Conservation (phyloP, 2,113 vertebrate genomes). For the Glaucomys volans region DNA sequence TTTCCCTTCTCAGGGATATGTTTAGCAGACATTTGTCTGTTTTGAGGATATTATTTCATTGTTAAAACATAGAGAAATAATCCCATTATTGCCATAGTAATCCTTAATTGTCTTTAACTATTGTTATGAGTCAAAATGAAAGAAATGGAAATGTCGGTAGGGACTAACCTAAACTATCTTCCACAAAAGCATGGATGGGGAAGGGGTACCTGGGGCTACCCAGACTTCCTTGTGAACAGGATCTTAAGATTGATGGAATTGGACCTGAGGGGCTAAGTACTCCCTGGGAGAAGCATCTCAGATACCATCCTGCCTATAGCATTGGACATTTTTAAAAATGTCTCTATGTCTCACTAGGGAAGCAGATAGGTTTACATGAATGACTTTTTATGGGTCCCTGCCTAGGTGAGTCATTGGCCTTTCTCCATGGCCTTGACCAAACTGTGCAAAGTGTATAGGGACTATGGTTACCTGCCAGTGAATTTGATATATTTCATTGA, state of each 20-base stretch:
- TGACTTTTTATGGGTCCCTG: background rate
- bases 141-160: background rate
- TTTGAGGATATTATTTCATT: constrained; percentile 46
- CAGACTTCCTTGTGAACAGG: background rate
- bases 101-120: constrained; percentile 35
- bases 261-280: background rate
- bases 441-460: background rate
- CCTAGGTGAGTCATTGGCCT: background rate
- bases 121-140: background rate
- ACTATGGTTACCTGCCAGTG: background rate
- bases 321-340: background rate
- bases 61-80: background rate
- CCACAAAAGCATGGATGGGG: background rate
- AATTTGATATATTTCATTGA: constrained; percentile 9
- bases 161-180: background rate
- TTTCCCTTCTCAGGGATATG: constrained; percentile 37
- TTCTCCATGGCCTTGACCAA: background rate
- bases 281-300: background rate
- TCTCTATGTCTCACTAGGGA: background rate
- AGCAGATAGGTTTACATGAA: background rate
- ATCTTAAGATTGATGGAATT: background rate
- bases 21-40: constrained; percentile 51
- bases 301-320: background rate
- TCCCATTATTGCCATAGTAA: background rate
- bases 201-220: background rate